Conservation (phyloP, 2,113 vertebrate species). For the Pungitius pungitius region DNA sequence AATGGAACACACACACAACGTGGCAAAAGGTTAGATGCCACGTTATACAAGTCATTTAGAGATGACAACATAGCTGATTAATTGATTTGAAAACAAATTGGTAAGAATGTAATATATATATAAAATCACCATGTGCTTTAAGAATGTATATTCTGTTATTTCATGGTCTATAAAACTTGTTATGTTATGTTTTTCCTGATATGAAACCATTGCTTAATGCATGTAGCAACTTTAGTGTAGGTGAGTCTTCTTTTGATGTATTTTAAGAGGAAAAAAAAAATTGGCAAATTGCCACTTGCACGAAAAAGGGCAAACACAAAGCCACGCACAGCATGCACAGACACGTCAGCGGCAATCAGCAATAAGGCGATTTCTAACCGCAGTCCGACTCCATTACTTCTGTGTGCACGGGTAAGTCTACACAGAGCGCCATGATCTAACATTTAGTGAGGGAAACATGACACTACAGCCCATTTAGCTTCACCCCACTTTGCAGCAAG, state of each 20-base stretch:
- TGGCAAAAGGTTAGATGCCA: neutral
- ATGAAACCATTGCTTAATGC: neutral
- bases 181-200: too few relatives aligned
- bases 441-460: slow-evolving; percentile 65
- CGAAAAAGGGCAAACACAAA: slow-evolving; percentile 51
- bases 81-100: neutral
- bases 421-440: slow-evolving; percentile 61
- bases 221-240: neutral
- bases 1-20: neutral
- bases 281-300: slow-evolving; percentile 37
- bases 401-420: slow-evolving; percentile 42
- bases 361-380: slow-evolving; percentile 52
- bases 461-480: slow-evolving; percentile 60
- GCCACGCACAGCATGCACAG: slow-evolving; percentile 28
- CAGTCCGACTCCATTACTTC: slow-evolving; percentile 62
- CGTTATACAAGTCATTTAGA: neutral
- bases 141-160: neutral
- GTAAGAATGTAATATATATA: too few relatives aligned
- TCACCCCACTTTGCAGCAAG: slow-evolving; percentile 45
- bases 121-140: neutral
- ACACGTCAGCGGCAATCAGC: slow-evolving; percentile 67
- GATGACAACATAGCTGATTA: neutral
- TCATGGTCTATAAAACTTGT: neutral
- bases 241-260: neutral
- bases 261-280: slow-evolving; percentile 30